Conservation (phyloP, 2,888 invertebrate genomes). For the Eucera pruinosa region DNA sequence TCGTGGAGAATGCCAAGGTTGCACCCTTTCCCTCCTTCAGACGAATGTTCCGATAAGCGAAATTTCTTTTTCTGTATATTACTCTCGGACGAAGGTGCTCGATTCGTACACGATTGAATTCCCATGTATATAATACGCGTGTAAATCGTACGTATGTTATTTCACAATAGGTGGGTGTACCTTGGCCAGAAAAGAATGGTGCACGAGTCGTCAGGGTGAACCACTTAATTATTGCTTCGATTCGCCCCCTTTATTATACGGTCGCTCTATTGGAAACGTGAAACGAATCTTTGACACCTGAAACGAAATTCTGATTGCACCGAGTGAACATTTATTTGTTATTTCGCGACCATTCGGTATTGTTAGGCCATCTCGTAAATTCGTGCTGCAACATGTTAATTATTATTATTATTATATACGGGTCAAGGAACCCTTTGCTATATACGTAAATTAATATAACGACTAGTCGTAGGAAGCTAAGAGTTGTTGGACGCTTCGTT, state of each 20-base stretch:
- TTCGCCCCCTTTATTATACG: neutral
- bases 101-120: conserved; percentile 63
- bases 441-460: too few relatives aligned
- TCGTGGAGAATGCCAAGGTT: conserved; percentile 70
- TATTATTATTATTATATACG: too few relatives aligned
- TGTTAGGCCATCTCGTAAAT: too few relatives aligned
- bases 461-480: too few relatives aligned
- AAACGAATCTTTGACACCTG: neutral
- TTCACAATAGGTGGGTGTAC: conserved; percentile 64
- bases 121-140: conserved; percentile 57
- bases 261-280: too few relatives aligned
- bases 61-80: conserved; percentile 40
- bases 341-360: too few relatives aligned
- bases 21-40: conserved; percentile 24
- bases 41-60: conserved; percentile 10
- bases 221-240: conserved; percentile 5
- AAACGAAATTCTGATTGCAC: neutral
- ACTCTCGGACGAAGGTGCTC: neutral
- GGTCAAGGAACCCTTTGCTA: too few relatives aligned
- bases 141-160: conserved; percentile 51
- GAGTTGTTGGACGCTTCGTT: too few relatives aligned
- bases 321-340: too few relatives aligned
- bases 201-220: conserved; percentile 18
- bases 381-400: too few relatives aligned
- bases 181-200: conserved; percentile 40